Conservation (phyloP, 2,797 vertebrate species). For the Rhinichthys osculus region DNA sequence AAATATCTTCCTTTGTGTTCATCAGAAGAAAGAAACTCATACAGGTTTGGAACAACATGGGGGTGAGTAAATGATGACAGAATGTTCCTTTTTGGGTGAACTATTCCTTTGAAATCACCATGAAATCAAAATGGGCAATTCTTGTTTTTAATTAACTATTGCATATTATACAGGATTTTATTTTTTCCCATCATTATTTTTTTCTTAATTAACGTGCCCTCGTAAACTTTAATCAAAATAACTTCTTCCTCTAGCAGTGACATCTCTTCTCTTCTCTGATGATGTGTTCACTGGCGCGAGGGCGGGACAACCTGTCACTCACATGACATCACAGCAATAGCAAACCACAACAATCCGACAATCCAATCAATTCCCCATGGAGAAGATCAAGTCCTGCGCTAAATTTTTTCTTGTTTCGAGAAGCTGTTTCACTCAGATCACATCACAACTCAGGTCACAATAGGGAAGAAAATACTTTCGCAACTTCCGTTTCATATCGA, state of each 20-base stretch:
- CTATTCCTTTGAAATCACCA: not conserved
- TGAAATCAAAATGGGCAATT: not conserved
- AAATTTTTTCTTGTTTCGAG: not conserved
- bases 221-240: not conserved
- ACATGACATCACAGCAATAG: too few species aligned
- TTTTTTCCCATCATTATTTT: not conserved
- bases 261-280: too few species aligned
- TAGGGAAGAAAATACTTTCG: not conserved
- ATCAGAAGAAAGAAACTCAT: too few species aligned
- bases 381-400: not conserved
- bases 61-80: too few species aligned
- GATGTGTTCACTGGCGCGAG: too few species aligned
- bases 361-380: not conserved
- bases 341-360: too few species aligned
- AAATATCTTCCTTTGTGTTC: too few species aligned
- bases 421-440: not conserved
- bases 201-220: not conserved
- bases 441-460: not conserved
- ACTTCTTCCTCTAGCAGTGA: not conserved
- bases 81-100: too few species aligned
- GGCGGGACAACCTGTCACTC: too few species aligned
- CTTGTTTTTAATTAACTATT: not conserved
- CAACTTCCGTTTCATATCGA: not conserved
- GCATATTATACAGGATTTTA: not conserved
- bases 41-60: too few species aligned